Conservation (phyloP, 2,113 vertebrate species). For the Capreolus pygargus region DNA sequence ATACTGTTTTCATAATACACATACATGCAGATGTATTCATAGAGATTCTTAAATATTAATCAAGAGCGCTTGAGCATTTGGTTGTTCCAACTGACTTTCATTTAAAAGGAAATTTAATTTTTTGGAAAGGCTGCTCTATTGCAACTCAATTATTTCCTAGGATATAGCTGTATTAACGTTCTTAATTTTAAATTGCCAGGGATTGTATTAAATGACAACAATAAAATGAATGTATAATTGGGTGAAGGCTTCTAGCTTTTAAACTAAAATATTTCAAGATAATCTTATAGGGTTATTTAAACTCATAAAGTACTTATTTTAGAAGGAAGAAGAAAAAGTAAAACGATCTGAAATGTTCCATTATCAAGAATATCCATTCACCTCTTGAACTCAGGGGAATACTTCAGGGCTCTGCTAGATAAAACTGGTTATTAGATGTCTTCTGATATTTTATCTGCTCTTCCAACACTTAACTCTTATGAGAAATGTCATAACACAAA, state of each 20-base stretch:
- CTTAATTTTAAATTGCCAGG: constrained; percentile 53
- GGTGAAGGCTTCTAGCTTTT: constrained; percentile 3
- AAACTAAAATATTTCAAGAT: constrained; percentile 43
- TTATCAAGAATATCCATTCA: constrained; percentile 8
- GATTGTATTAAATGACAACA: constrained; percentile 45
- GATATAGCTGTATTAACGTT: constrained; percentile 44
- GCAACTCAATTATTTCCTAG: constrained; percentile 48
- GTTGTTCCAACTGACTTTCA: constrained; percentile 34
- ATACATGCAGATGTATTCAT: background rate
- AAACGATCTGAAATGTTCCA: background rate
- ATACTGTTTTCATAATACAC: constrained; percentile 20
- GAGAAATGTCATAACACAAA: constrained; percentile 44
- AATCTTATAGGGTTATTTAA: background rate
- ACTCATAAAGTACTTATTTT: background rate
- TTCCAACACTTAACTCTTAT: constrained; percentile 14
- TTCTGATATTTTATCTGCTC: constrained; percentile 15
- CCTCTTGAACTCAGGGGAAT: background rate
- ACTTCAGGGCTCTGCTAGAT: background rate
- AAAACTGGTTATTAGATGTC: constrained; percentile 10
- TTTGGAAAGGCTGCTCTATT: constrained; percentile 42
- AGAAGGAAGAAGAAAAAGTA: background rate
- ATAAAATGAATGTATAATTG: constrained; percentile 50
- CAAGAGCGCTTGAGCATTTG: constrained; percentile 43
- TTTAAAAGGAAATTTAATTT: constrained; percentile 42
- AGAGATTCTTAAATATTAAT: constrained; percentile 53